These are phyloP conservation scores for Microtus montanus DNA, from an alignment of 2,113 vertebrate genomes.

Conservation along the genomic window DNA sequence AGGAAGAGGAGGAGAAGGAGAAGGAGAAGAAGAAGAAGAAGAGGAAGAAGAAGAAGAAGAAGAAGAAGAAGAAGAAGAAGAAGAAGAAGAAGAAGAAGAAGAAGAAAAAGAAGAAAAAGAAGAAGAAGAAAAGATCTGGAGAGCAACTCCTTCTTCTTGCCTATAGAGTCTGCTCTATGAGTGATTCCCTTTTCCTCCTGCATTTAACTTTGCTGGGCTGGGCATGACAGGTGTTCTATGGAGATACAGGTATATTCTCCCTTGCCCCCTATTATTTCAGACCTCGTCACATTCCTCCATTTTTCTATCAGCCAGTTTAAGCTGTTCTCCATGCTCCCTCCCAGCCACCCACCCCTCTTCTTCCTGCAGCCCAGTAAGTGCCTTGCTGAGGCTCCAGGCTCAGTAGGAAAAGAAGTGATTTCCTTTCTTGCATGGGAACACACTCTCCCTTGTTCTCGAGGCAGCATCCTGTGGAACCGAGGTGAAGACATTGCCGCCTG, in stretches of 20 bases:
- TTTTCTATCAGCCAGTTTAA: neutral
- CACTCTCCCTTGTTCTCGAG: neutral
- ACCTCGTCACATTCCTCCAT: neutral
- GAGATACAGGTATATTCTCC: neutral
- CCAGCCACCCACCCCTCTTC: neutral
- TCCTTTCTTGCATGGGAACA: neutral
- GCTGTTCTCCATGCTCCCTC: neutral
- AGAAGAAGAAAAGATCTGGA: too few species aligned
- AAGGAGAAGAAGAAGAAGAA: too few species aligned
- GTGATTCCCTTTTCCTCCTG: neutral
- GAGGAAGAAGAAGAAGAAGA: too few species aligned
- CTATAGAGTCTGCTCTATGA: neutral
- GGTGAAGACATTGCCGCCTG: accelerated
- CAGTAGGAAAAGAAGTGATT: neutral
- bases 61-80: too few species aligned
- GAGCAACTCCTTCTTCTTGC: too few species aligned
- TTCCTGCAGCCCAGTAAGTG: neutral
- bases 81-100: too few species aligned
- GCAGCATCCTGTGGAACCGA: neutral
- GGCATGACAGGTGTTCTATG: accelerated
- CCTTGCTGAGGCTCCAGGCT: neutral
- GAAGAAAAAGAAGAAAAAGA: too few species aligned
- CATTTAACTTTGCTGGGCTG: neutral
- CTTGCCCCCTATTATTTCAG: too few species aligned
- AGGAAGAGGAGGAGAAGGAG: too few species aligned